phyloP scores from a whole-genome alignment of 1,140 invertebrate species.

The Pteromalus puparum region DNA sequence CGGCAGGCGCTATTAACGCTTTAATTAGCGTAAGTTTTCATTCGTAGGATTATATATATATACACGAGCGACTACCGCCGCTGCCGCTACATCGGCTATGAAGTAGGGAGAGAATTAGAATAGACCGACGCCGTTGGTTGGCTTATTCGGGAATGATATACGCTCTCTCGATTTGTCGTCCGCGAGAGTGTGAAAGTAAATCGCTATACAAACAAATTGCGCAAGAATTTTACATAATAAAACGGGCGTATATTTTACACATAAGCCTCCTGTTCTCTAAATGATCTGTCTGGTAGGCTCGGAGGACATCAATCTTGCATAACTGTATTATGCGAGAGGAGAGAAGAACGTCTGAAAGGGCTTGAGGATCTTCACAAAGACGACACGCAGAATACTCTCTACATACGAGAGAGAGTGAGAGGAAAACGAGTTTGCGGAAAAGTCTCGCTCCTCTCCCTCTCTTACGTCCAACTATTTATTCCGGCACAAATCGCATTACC shows the following conservation, averaged over 20 bases:
- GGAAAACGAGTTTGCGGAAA: conserved; percentile 46
- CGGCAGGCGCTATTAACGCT: conserved; percentile 71
- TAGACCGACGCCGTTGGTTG: not conserved
- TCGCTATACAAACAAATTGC: no score
- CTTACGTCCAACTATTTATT: conserved; percentile 71
- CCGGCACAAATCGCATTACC: conserved; percentile 75
- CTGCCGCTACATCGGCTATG: conserved; percentile 1
- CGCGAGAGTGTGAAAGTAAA: no score
- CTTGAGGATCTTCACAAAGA: conserved; percentile 45
- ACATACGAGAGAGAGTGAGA: not conserved
- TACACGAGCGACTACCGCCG: conserved; percentile 5
- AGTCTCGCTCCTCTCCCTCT: conserved; percentile 15
- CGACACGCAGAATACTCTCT: conserved; percentile 28
- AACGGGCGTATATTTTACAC: no score
- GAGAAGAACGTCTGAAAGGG: not conserved
- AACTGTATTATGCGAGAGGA: not conserved
- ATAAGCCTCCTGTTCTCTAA: not conserved
- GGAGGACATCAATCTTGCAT: conserved; percentile 23
- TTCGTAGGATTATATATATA: conserved; percentile 70
- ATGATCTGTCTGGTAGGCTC: conserved; percentile 1
- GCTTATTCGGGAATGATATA: no score
- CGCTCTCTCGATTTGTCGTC: no score
- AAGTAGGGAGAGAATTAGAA: not conserved
- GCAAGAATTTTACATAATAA: no score
- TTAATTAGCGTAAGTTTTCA: conserved; percentile 75